phyloP scores from a whole-genome alignment of 1,140 invertebrate species.

The Macrotrachela quadricornifera region DNA sequence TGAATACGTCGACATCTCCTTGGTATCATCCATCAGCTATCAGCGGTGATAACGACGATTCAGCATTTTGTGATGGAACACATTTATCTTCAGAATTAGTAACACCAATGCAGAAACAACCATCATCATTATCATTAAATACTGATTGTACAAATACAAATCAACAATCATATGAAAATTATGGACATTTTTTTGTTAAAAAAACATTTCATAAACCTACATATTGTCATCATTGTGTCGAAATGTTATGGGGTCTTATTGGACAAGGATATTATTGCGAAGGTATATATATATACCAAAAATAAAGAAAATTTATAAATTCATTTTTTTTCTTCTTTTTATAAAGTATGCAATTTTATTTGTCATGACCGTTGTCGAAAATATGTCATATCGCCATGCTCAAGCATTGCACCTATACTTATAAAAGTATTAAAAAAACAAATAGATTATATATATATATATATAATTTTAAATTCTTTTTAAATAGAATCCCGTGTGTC shows the following conservation, averaged over 20 bases:
- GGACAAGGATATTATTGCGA: conserved; percentile 97
- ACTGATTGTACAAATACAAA: no score
- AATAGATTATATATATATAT: no score
- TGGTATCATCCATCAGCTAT: no score
- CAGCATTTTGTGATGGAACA: no score
- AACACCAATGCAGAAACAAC: no score
- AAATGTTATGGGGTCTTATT: conserved; percentile 97
- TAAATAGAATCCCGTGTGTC: conserved; percentile 85
- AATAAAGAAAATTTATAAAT: neutral
- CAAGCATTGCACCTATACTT: conserved; percentile 82
- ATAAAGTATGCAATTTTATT: conserved; percentile 97
- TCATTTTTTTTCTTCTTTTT: no score
- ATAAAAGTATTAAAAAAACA: conserved; percentile 56
- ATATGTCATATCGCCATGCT: conserved; percentile 90
- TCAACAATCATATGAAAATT: no score
- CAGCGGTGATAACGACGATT: no score
- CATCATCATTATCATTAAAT: no score
- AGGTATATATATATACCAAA: conserved; percentile 36
- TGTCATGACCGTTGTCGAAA: conserved; percentile 96
- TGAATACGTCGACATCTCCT: no score
- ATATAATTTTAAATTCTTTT: conserved; percentile 7
- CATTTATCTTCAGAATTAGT: no score
- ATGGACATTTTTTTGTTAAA: conserved; percentile 93
- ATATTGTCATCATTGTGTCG: conserved; percentile 97
- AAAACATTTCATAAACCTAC: conserved; percentile 99